phyloP scores from a whole-genome alignment of 1,140 invertebrate genomes.

The Drosophila carrolli region DNA sequence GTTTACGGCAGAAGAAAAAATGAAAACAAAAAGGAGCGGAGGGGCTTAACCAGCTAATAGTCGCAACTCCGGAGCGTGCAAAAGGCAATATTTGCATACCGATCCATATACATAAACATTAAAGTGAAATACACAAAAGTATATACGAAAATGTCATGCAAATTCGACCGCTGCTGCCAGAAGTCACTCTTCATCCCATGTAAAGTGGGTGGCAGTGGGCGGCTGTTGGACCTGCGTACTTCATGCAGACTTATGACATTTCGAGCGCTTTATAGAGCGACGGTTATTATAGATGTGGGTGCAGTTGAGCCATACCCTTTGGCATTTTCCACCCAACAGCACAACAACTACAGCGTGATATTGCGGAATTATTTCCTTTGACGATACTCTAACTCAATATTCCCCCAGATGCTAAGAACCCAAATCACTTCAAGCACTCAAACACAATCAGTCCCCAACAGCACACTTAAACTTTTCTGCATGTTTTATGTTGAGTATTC shows the following conservation, averaged over 20 bases:
- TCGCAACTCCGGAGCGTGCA: constrained; percentile 41
- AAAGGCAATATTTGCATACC: constrained; percentile 71
- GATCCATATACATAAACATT: constrained; percentile 64
- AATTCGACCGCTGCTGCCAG: constrained; percentile 41
- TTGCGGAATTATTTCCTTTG: constrained; percentile 30
- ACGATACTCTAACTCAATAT: constrained; percentile 20
- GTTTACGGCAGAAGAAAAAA: constrained; percentile 29
- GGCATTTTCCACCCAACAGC: constrained; percentile 25
- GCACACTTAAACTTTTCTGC: constrained; percentile 1
- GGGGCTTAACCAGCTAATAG: constrained; percentile 52
- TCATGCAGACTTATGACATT: constrained; percentile 61
- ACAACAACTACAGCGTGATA: constrained; percentile 6
- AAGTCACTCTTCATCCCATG: constrained; percentile 18
- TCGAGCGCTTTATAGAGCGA: constrained; percentile 23
- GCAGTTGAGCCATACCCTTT: background rate
- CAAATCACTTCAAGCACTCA: constrained; percentile 10
- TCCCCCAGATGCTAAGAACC: background rate
- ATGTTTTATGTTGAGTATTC: constrained; percentile 3
- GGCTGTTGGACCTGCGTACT: constrained; percentile 44
- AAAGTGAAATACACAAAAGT: constrained; percentile 45
- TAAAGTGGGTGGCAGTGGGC: constrained; percentile 1
- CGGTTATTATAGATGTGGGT: constrained; percentile 16
- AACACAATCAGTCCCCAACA: background rate
- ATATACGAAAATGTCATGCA: constrained; percentile 59
- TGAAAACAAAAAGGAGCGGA: constrained; percentile 4